Percentiles rank a stretch among this genome's conserved stretches.
phyloP scores from a whole-genome alignment of 2,113 vertebrate genomes.

The Catharus fuscescens region DNA sequence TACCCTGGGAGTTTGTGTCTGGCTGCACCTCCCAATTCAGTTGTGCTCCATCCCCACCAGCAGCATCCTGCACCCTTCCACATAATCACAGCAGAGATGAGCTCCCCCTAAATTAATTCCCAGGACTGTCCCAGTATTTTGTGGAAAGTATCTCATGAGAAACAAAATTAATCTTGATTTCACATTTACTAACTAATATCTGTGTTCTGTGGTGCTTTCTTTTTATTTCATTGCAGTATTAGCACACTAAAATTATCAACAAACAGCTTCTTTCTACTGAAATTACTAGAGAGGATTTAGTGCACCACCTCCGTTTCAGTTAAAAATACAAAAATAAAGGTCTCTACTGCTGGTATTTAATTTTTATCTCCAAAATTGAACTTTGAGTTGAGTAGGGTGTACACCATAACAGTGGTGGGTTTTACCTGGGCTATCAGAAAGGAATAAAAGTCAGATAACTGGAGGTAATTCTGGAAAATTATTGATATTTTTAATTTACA shows the following conservation, averaged over 20 bases:
- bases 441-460: neutral
- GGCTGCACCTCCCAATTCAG: neutral
- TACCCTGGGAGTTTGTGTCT: neutral
- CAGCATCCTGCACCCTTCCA: accelerated
- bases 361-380: neutral
- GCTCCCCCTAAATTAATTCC: neutral
- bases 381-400: neutral
- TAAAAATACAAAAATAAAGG: neutral
- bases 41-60: neutral
- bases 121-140: neutral
- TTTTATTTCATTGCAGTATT: neutral
- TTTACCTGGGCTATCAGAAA: neutral
- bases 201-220: accelerated
- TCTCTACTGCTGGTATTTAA: neutral
- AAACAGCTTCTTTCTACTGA: neutral
- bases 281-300: neutral
- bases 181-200: neutral
- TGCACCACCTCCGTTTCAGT: neutral
- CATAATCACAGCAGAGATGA: accelerated
- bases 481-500: neutral
- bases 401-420: neutral
- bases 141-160: neutral
- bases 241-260: neutral
- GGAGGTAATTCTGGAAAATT: neutral
- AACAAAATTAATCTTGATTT: neutral